A percentile compares a stretch with the other conserved stretches of the same genome.
These are phyloP conservation scores for Mirza zaza DNA, from an alignment of 2,113 vertebrate genomes.

Conservation along the genomic window DNA sequence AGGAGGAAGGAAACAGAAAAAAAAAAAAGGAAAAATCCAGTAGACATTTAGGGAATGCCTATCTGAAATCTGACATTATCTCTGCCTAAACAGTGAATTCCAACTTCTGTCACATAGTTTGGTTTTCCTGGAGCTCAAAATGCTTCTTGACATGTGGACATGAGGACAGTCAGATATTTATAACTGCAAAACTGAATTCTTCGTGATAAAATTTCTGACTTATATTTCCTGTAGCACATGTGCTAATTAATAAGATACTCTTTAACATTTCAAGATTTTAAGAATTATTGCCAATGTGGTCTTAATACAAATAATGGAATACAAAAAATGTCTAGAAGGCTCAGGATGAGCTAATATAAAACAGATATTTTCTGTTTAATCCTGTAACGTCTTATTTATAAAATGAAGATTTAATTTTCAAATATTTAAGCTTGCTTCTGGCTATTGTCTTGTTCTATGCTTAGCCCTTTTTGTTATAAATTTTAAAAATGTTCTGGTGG, in stretches of 20 bases:
- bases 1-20: background rate
- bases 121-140: background rate
- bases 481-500: constrained; percentile 3
- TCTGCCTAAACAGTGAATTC: background rate
- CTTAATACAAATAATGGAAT: constrained; percentile 37
- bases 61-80: background rate
- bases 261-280: constrained; percentile 36
- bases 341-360: constrained; percentile 59
- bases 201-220: background rate
- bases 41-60: background rate
- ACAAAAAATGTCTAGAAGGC: constrained; percentile 53
- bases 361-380: constrained; percentile 74
- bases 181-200: background rate
- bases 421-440: constrained; percentile 72
- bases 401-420: constrained; percentile 67
- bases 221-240: background rate
- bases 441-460: constrained; percentile 59
- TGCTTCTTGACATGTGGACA: background rate
- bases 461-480: constrained; percentile 40
- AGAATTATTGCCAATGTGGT: background rate
- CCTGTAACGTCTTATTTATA: constrained; percentile 76
- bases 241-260: background rate
- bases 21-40: background rate
- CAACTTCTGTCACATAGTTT: background rate
- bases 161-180: background rate